Evolutionary conservation across 2,113 vertebrate genomes (phyloP).

Genomic region (Nothobranchius kuhntae): DNA sequence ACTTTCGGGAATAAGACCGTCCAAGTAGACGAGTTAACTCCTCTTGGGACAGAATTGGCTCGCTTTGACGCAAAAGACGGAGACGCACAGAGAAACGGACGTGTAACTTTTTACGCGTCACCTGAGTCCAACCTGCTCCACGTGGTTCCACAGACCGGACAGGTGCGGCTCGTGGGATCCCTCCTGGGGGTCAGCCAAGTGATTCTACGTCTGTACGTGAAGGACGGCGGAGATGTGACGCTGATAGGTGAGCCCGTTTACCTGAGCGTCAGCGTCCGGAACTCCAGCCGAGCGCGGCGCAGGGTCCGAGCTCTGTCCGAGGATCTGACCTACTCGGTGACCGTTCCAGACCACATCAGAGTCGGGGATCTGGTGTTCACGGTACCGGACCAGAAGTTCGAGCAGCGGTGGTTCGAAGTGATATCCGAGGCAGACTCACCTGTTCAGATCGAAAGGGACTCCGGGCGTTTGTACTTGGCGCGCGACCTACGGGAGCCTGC

Average conservation of each 20-base stretch:
- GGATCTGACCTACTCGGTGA: slow-evolving; percentile 78
- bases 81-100: slow-evolving; percentile 73
- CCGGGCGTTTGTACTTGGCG: slow-evolving; percentile 82
- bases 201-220: slow-evolving; percentile 63
- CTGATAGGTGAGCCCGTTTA: slow-evolving; percentile 65
- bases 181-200: slow-evolving; percentile 65
- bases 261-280: slow-evolving; percentile 54
- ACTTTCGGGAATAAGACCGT: slow-evolving; percentile 44
- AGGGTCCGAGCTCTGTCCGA: slow-evolving; percentile 65
- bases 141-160: slow-evolving; percentile 77
- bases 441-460: slow-evolving; percentile 82
- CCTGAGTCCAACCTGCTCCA: slow-evolving; percentile 69
- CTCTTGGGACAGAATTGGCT: slow-evolving; percentile 69
- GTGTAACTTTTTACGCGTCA: slow-evolving; percentile 65
- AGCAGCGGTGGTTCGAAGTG: slow-evolving; percentile 82
- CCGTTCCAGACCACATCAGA: slow-evolving; percentile 72
- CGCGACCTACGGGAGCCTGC: slow-evolving; percentile 73
- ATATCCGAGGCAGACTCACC: slow-evolving; percentile 64
- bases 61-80: slow-evolving; percentile 71
- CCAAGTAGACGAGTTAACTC: slow-evolving; percentile 69
- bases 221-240: slow-evolving; percentile 67
- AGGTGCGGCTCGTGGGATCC: slow-evolving; percentile 75
- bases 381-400: slow-evolving; percentile 79
- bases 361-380: slow-evolving; percentile 85
- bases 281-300: slow-evolving; percentile 32